Conservation (phyloP, 23 tunicate genomes). For the Halocynthia aurantium region DNA sequence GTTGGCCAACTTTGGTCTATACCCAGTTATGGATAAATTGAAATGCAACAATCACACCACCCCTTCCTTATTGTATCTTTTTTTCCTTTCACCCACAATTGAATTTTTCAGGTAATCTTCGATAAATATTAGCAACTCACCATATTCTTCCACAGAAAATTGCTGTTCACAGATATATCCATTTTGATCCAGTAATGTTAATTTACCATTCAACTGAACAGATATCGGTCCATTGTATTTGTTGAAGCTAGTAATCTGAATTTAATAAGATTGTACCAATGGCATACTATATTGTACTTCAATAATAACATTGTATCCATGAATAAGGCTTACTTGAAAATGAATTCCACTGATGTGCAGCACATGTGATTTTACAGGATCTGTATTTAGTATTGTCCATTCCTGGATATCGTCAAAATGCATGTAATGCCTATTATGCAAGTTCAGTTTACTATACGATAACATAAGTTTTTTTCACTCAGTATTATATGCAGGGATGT, state of each 20-base stretch:
- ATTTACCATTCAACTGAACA: not conserved
- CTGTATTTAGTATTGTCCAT: conserved; percentile 18
- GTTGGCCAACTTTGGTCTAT: too few species aligned
- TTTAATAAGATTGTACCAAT: not conserved
- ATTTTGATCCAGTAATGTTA: conserved; percentile 11
- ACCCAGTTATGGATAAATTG: too few species aligned
- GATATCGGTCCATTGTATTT: conserved; percentile 22
- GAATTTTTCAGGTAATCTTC: too few species aligned
- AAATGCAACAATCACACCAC: too few species aligned
- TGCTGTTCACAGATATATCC: conserved; percentile 4
- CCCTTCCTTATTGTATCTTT: too few species aligned
- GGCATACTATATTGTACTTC: not conserved
- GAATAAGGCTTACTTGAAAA: conserved; percentile 6
- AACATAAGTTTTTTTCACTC: too few species aligned
- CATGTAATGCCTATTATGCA: not conserved
- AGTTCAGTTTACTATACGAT: too few species aligned
- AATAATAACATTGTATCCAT: not conserved
- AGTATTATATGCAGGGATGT: too few species aligned
- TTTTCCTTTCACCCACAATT: too few species aligned
- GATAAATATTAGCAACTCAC: too few species aligned
- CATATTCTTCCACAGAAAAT: too few species aligned
- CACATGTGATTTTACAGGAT: conserved; percentile 11
- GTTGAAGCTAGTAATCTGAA: conserved; percentile 18
- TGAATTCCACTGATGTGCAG: conserved; percentile 8
- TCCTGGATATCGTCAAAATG: conserved; percentile 15